These are phyloP conservation scores for Ptychoptera contaminata DNA, from an alignment of 2,888 invertebrate genomes.

Conservation along the genomic window DNA sequence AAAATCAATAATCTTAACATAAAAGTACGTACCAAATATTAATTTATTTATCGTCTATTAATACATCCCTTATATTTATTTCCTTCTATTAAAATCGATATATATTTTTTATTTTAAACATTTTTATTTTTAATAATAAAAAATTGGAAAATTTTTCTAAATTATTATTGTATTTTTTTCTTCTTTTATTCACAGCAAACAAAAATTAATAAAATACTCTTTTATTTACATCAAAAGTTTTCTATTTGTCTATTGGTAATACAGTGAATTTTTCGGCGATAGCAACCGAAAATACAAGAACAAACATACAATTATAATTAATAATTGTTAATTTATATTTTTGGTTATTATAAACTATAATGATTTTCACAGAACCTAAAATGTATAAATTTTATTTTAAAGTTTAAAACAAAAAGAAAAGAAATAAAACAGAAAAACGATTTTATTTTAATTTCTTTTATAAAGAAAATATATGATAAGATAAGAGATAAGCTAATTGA, in stretches of 20 bases:
- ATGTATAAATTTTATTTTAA: background rate
- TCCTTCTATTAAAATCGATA: no score
- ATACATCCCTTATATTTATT: no score
- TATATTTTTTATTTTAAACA: no score
- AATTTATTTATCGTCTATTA: background rate
- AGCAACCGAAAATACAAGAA: background rate
- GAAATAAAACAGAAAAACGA: background rate
- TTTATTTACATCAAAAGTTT: background rate
- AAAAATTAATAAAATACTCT: background rate
- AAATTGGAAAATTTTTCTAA: background rate
- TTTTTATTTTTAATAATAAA: background rate
- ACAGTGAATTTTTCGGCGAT: background rate
- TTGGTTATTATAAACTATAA: no score
- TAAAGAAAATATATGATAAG: background rate
- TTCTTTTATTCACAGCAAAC: background rate
- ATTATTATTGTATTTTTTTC: background rate
- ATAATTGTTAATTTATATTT: no score
- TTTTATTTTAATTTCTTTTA: no score
- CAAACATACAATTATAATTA: background rate
- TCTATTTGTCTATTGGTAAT: background rate
- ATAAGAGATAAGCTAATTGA: background rate
- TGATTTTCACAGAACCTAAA: no score
- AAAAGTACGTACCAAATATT: background rate
- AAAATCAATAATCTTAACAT: background rate
- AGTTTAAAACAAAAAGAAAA: background rate